Percentiles rank a stretch among this genome's conserved stretches.
Conservation (phyloP, 2,888 invertebrate genomes). For the Yponomeuta sedellus region DNA sequence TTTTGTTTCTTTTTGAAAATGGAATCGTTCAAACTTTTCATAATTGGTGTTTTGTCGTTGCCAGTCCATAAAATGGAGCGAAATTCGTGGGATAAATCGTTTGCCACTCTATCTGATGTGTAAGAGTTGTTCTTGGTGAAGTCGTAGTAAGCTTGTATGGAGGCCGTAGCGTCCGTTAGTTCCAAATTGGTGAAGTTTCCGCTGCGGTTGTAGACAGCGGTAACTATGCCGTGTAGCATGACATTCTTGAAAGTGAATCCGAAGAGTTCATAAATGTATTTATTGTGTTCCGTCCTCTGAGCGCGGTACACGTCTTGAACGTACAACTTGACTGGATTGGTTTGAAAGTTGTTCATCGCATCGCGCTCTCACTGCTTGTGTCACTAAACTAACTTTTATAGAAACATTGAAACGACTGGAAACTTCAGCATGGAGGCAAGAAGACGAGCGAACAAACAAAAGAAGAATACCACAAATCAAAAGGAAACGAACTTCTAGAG, state of each 20-base stretch:
- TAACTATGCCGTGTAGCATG: constrained; percentile 60
- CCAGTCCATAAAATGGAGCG: constrained; percentile 37
- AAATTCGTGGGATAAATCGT: constrained; percentile 41
- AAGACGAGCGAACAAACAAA: too few species aligned
- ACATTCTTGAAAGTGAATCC: constrained; percentile 58
- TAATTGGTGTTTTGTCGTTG: constrained; percentile 42
- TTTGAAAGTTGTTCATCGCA: constrained; percentile 31
- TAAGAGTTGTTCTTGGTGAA: constrained; percentile 43
- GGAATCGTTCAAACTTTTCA: constrained; percentile 47
- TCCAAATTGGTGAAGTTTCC: constrained; percentile 44
- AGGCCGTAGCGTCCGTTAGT: constrained; percentile 59
- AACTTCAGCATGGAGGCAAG: too few species aligned
- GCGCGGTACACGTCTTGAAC: constrained; percentile 67
- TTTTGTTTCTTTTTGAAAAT: constrained; percentile 37
- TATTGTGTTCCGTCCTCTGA: constrained; percentile 41
- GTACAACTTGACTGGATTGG: constrained; percentile 53
- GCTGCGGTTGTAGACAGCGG: constrained; percentile 45
- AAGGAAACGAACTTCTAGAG: background rate
- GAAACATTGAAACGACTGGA: background rate
- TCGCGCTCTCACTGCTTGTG: background rate
- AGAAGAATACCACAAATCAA: too few species aligned
- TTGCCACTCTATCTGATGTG: constrained; percentile 34
- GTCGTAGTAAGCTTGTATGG: constrained; percentile 55
- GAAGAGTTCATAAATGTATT: constrained; percentile 59
- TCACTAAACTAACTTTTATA: background rate